phyloP scores from a whole-genome alignment of 2,797 vertebrate genomes.

The Natrix natrix region DNA sequence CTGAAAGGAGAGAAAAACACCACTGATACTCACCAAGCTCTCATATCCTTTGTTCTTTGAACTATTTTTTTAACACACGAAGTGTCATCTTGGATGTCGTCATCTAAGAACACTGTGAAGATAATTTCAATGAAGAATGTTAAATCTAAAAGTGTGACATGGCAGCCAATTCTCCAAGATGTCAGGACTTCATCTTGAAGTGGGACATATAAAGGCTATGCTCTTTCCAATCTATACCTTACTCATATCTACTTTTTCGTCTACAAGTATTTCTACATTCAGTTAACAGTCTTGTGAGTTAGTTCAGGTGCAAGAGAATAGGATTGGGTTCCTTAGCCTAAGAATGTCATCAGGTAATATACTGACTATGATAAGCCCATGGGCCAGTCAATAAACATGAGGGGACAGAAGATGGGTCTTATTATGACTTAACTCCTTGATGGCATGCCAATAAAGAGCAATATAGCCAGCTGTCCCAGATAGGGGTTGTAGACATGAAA shows the following conservation, averaged over 20 bases:
- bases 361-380: neutral
- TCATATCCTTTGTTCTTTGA: neutral
- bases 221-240: neutral
- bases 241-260: neutral
- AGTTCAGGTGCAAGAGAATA: neutral
- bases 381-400: neutral
- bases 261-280: neutral
- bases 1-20: neutral
- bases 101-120: conserved; percentile 4
- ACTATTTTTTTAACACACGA: neutral
- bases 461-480: neutral
- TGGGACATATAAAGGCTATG: neutral
- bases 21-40: neutral
- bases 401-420: neutral
- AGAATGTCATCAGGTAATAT: neutral
- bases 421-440: neutral
- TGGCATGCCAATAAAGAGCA: neutral
- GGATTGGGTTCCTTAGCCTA: neutral
- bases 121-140: neutral
- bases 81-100: neutral
- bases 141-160: neutral
- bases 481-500: neutral
- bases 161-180: neutral
- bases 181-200: neutral
- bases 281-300: neutral